Conservation (phyloP, 1,140 invertebrate species). For the Drosophila ohnishii region DNA sequence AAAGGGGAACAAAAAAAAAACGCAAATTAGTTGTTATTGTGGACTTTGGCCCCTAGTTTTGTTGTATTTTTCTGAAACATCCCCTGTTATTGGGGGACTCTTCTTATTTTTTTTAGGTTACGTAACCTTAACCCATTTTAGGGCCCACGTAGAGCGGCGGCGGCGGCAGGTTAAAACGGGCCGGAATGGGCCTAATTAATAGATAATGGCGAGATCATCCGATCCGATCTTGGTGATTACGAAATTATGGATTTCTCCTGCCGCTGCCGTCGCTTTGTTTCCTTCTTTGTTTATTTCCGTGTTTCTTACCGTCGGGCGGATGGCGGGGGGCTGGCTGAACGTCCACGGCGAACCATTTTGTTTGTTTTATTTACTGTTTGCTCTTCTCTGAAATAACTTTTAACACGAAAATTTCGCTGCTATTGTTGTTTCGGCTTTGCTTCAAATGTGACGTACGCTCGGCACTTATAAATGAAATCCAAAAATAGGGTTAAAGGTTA, state of each 20-base stretch:
- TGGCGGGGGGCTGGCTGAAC: slow-evolving; percentile 88
- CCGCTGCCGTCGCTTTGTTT: not conserved
- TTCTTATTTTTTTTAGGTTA: slow-evolving; percentile 58
- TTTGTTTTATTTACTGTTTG: slow-evolving; percentile 48
- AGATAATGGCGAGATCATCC: slow-evolving; percentile 31
- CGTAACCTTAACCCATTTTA: slow-evolving; percentile 49
- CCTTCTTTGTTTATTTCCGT: slow-evolving; percentile 4
- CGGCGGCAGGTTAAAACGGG: not conserved
- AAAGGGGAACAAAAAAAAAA: slow-evolving; percentile 26
- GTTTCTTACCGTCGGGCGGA: slow-evolving; percentile 85
- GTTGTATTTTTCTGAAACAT: slow-evolving; percentile 1
- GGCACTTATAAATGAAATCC: slow-evolving; percentile 36
- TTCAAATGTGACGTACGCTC: slow-evolving; percentile 16
- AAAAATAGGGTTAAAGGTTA: not conserved
- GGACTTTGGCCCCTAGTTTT: slow-evolving; percentile 26
- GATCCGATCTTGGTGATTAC: slow-evolving; percentile 32
- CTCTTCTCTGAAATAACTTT: slow-evolving; percentile 6
- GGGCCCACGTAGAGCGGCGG: not conserved
- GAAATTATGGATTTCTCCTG: slow-evolving; percentile 21
- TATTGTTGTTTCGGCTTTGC: slow-evolving; percentile 28
- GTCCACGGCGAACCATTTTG: slow-evolving; percentile 90
- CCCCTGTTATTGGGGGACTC: slow-evolving; percentile 15
- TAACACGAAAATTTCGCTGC: slow-evolving; percentile 33
- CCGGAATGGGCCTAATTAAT: slow-evolving; percentile 20
- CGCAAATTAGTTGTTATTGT: slow-evolving; percentile 19